Base-by-base conservation (phyloP, 2,888 invertebrate species). In the Azorinus chamasolen region DNA sequence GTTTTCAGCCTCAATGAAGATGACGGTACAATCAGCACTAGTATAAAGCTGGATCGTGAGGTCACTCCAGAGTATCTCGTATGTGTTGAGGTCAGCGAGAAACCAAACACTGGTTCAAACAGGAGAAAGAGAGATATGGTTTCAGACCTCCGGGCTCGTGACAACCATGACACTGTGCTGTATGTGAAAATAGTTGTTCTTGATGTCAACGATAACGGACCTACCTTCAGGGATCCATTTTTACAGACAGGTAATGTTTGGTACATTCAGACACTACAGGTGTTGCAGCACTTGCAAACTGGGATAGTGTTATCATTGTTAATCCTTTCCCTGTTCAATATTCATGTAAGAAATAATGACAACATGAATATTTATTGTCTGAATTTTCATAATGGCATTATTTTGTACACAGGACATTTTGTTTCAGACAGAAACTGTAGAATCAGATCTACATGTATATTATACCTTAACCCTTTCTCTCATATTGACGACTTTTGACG, bases 21-120 rank as follows among this genome's bases (percentile, higher is more conserved):
- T 0, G 77, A 78, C 16, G 89, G 89, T 12, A 16, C n/a, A 0
- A 80, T 89, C 6, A 57, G 46, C 16, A 86, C 86, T 5, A 57
- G 37, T 22, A 95, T 95, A 84, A 94, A 94, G 0, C 93, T 97
- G 45, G 96, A 97, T 88, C 94, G 96, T 46, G 97, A 97, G 89
- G 94, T 94, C 22, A 95, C 96, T 71, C 95, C 96, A 0, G 94
- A 95, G 0, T 94, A 97, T 25, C 94, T 95, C 2, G 93, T 97
- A 18, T 95, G 95, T 87, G 95, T 96, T 0, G 95, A 95, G 83
- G 97, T 97, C 0, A 96, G 96, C 86, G 95, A 95, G 16, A 10
- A 8, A 2, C 32, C 32, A 32, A 32, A 32, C 32, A 96, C 96
- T 0, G 93, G 93, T 43, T 96, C 96, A 6, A 64, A 65, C 0